These are phyloP conservation scores for Myotis planiceps DNA, from an alignment of 2,797 vertebrate genomes.

Conservation along the genomic window DNA sequence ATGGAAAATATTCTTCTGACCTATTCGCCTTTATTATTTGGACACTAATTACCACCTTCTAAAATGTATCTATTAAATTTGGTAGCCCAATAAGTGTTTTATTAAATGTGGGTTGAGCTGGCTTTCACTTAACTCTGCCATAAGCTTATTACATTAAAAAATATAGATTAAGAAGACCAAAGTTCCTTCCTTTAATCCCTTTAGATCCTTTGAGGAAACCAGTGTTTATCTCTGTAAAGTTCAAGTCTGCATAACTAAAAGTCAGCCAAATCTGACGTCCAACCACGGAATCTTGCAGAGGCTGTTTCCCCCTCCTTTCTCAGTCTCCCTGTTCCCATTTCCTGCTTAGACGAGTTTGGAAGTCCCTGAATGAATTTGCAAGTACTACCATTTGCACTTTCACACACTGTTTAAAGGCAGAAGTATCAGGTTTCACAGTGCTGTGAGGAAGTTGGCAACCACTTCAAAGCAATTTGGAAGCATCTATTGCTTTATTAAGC, in stretches of 20 bases:
- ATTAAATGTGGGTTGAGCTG: constrained; percentile 56
- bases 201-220: constrained; percentile 79
- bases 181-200: constrained; percentile 67
- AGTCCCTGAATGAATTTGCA: constrained; percentile 88
- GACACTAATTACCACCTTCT: constrained; percentile 49
- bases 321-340: constrained; percentile 67
- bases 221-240: constrained; percentile 84
- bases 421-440: constrained; percentile 87
- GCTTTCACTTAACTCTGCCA: constrained; percentile 66
- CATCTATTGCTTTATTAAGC: constrained; percentile 86
- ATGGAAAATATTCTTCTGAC: not conserved
- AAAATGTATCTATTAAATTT: constrained; percentile 65
- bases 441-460: constrained; percentile 84
- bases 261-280: constrained; percentile 81
- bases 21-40: not conserved
- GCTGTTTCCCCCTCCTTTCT: constrained; percentile 38
- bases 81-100: constrained; percentile 47
- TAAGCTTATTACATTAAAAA: constrained; percentile 74
- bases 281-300: constrained; percentile 65
- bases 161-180: constrained; percentile 62
- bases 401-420: constrained; percentile 85
- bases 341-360: constrained; percentile 84
- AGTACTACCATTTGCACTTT: constrained; percentile 86
- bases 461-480: constrained; percentile 87
- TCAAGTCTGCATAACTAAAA: constrained; percentile 81